Percentiles rank a stretch among this genome's conserved stretches.
These are phyloP conservation scores for Zoanthus gigantus DNA, from an alignment of 92 coral and sea anemone species.

Conservation along the genomic window DNA sequence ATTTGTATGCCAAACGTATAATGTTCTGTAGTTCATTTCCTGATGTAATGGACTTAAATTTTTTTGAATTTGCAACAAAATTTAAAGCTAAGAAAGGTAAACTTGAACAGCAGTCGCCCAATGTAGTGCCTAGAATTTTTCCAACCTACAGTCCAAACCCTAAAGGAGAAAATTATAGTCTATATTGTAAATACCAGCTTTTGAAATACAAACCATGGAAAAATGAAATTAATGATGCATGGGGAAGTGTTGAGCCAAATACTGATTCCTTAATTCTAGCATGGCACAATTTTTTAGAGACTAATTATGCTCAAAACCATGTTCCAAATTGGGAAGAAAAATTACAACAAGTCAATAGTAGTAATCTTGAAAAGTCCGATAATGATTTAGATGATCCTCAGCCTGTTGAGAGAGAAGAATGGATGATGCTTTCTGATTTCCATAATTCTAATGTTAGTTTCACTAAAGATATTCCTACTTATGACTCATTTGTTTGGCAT, in stretches of 20 bases:
- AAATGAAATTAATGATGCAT: constrained; percentile 53
- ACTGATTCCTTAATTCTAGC: constrained; percentile 41
- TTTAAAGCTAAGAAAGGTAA: constrained; percentile 22
- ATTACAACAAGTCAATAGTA: constrained; percentile 43
- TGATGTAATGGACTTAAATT: constrained; percentile 36
- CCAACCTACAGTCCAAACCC: constrained; percentile 61
- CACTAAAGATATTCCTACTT: constrained; percentile 11
- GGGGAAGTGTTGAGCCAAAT: constrained; percentile 59
- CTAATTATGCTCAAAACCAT: constrained; percentile 57
- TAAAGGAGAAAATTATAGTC: constrained; percentile 52
- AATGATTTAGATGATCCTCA: constrained; percentile 37
- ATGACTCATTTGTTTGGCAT: constrained; percentile 33
- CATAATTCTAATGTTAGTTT: constrained; percentile 9
- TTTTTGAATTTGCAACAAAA: constrained; percentile 38
- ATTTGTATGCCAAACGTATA: constrained; percentile 16
- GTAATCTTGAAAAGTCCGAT: constrained; percentile 48
- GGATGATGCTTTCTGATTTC: constrained; percentile 44
- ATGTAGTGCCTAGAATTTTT: constrained; percentile 47
- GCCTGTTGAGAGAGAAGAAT: constrained; percentile 37
- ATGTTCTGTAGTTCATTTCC: constrained; percentile 38
- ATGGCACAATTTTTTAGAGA: constrained; percentile 65
- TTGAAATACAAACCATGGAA: constrained; percentile 68
- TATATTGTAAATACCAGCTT: constrained; percentile 66
- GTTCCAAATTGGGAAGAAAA: constrained; percentile 72
- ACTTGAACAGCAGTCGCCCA: constrained; percentile 22